These are phyloP conservation scores for Parambassis ranga DNA, from an alignment of 2,797 vertebrate species.

Conservation along the genomic window DNA sequence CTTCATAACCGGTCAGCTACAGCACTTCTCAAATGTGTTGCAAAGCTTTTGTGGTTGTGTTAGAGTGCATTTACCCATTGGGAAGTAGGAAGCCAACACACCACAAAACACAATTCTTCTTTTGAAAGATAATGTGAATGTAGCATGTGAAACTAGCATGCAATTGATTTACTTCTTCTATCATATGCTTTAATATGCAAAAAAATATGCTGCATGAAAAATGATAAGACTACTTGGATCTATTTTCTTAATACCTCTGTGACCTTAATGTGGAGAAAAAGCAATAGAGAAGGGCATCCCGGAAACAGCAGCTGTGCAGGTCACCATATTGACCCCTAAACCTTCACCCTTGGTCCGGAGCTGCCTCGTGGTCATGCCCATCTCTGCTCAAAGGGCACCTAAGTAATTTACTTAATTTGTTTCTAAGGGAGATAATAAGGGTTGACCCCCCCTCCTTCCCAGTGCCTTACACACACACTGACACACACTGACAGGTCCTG, in stretches of 20 bases:
- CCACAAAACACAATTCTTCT: not conserved
- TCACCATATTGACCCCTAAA: conserved; percentile 49
- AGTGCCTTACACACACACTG: conserved; percentile 24
- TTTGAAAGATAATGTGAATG: not conserved
- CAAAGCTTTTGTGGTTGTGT: not conserved
- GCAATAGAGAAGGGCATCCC: not conserved
- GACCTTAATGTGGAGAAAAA: not conserved
- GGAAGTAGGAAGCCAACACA: not conserved
- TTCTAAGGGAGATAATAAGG: conserved; percentile 67
- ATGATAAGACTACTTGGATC: no score
- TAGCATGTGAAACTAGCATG: not conserved
- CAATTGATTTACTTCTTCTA: no score
- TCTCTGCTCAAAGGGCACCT: conserved; percentile 51
- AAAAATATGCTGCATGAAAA: no score
- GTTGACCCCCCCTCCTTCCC: conserved; percentile 45
- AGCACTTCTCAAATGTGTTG: not conserved
- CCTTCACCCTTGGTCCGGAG: conserved; percentile 42
- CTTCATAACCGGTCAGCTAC: not conserved
- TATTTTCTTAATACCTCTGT: not conserved
- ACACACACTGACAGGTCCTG: conserved; percentile 39
- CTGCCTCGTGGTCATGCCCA: conserved; percentile 23
- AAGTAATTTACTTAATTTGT: conserved; percentile 70
- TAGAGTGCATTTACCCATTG: not conserved
- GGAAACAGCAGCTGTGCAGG: conserved; percentile 33
- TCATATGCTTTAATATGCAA: no score